Evolutionary conservation across 2,113 vertebrate genomes (phyloP), one percentile per base, ranked within the genome.

Genomic region (Verasper variegatus): DNA sequence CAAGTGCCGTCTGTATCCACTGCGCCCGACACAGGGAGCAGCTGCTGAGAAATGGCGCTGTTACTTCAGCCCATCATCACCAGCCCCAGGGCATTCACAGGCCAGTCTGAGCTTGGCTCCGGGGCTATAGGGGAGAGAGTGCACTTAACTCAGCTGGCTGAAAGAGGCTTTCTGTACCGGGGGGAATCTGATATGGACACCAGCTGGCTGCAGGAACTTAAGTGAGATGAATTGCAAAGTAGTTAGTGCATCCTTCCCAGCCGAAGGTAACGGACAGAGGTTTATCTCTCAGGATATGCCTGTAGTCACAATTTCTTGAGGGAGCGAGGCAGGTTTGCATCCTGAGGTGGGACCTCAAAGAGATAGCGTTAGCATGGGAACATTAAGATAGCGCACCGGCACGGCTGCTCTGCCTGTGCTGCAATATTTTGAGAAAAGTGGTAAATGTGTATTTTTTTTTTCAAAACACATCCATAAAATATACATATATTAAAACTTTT

Each of bases 211-310:
- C 79, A 80, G 82, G 73, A 89, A 88, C 79, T 86, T 87, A 89
- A 92, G 89, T 90, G 89, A 91, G 89, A 93, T 93, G 90, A 91
- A 91, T 91, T 81, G 87, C 86, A 78, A 87, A 89, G 82, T 86
- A 87, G 86, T 87, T 75, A 52, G 82, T 77, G 82, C 73, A 78
- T 89, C 84, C 66, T 84, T 81, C 80, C 73, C 71, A 67, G 85
- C 73, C 83, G 75, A 83, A 91, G 74, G 86, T 87, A 91, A 86
- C 84, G 70, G 86, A 84, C 88, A 78, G 76, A 70, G 72, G 74
- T 82, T 90, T 91, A 86, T 90, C 83, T 89, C 71, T 45, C 52
- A 45, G 67, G 81, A 81, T 81, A 71, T 68, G 83, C 72, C 80
- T 40, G 70, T 72, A 80, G 88, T 80, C 74, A 57, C 56, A 78